phyloP scores from a whole-genome alignment of 2,888 invertebrate species.

The Matsumyia berberina region DNA sequence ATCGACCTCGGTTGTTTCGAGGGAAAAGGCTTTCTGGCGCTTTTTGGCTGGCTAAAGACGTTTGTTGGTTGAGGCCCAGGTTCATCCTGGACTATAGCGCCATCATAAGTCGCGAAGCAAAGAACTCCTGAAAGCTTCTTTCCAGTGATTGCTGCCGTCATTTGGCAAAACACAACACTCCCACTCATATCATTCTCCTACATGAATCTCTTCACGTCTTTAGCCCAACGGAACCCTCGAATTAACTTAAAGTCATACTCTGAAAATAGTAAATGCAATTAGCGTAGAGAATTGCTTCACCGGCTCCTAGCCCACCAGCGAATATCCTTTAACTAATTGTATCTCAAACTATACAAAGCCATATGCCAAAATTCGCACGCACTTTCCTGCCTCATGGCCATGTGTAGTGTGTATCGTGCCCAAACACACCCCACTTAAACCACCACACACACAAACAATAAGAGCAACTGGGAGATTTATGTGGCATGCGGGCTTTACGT shows the following conservation, averaged over 20 bases:
- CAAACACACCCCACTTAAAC: conserved; percentile 25
- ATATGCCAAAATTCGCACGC: conserved; percentile 50
- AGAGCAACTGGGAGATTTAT: conserved; percentile 64
- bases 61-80: too few relatives aligned
- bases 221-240: too few relatives aligned
- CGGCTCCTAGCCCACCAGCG: not conserved
- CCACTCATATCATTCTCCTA: too few relatives aligned
- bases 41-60: too few relatives aligned
- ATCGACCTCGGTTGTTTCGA: too few relatives aligned
- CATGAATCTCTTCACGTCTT: too few relatives aligned
- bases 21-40: too few relatives aligned
- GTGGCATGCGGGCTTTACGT: conserved; percentile 30
- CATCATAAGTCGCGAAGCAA: too few relatives aligned
- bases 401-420: not conserved
- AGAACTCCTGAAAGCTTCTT: too few relatives aligned
- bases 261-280: not conserved
- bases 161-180: too few relatives aligned
- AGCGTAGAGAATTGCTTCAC: not conserved
- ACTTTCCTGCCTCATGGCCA: conserved; percentile 21
- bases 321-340: not conserved
- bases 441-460: conserved; percentile 8
- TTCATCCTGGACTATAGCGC: too few relatives aligned
- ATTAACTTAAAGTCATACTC: not conserved
- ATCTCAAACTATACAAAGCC: not conserved
- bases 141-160: too few relatives aligned